These are phyloP conservation scores for Lycaon pictus DNA, from an alignment of 2,113 vertebrate genomes.

Conservation along the genomic window DNA sequence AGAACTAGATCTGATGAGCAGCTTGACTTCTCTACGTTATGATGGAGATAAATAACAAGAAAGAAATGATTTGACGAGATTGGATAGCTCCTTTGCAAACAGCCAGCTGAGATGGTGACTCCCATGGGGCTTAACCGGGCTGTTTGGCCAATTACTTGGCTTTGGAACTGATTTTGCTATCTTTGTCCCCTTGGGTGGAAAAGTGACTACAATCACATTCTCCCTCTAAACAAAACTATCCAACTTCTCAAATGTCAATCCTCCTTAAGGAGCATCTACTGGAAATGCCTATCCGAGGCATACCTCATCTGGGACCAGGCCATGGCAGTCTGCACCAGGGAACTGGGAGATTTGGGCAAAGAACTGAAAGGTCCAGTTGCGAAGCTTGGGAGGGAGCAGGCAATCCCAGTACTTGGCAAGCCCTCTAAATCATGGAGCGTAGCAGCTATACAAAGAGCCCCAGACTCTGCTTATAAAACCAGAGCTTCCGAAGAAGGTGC, in stretches of 20 bases:
- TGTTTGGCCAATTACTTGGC: background rate
- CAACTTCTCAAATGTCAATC: background rate
- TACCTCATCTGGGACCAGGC: background rate
- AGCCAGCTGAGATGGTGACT: background rate
- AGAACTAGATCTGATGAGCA: background rate
- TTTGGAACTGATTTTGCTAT: background rate
- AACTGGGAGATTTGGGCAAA: constrained; percentile 21
- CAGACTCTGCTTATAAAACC: background rate
- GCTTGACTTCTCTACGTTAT: background rate
- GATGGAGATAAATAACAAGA: background rate
- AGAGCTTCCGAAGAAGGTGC: background rate
- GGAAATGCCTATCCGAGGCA: background rate
- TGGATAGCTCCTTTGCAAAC: background rate
- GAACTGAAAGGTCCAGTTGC: background rate
- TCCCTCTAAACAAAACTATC: background rate
- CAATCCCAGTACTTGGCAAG: background rate
- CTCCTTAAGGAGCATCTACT: background rate
- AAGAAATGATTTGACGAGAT: background rate
- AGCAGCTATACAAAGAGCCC: background rate
- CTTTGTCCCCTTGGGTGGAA: background rate
- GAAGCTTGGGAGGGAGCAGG: background rate
- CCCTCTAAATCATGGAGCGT: background rate
- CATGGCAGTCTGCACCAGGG: background rate
- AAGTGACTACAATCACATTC: background rate
- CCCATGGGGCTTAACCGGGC: background rate